phyloP scores from a whole-genome alignment of 2,888 invertebrate genomes.

The Drosophila paracracens region DNA sequence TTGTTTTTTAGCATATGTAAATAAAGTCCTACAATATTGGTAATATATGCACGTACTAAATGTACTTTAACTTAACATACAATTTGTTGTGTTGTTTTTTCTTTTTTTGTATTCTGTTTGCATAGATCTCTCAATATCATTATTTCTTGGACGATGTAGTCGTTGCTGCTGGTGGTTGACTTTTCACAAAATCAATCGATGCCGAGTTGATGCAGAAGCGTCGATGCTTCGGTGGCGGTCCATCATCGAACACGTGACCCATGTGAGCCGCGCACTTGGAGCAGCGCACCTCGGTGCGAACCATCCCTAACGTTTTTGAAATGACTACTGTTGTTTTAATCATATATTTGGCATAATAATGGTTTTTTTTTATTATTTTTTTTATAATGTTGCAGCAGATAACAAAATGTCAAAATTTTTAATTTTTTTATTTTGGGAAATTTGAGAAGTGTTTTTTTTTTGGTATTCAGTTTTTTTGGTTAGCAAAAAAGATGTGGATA shows the following conservation, averaged over 20 bases:
- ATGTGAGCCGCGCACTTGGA: conserved; percentile 97
- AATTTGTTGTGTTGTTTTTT: conserved; percentile 20
- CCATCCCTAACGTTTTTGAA: conserved; percentile 91
- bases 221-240: conserved; percentile 95
- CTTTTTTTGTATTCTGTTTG: conserved; percentile 7
- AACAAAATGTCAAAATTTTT: conserved; percentile 24
- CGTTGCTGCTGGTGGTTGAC: conserved; percentile 52
- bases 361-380: conserved; percentile 31
- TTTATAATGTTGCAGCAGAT: conserved; percentile 22
- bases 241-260: conserved; percentile 99
- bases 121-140: conserved; percentile 33
- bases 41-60: conserved; percentile 24
- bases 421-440: conserved; percentile 30
- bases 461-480: conserved; percentile 49
- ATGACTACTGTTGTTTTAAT: conserved; percentile 86
- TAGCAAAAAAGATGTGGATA: conserved; percentile 76
- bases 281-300: conserved; percentile 98
- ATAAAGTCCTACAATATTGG: conserved; percentile 71
- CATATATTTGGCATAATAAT: conserved; percentile 47
- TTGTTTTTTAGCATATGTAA: conserved; percentile 40
- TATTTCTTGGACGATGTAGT: conserved; percentile 77
- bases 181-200: conserved; percentile 84
- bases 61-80: conserved; percentile 42
- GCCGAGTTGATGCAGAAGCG: conserved; percentile 99
- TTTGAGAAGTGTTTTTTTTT: conserved; percentile 49